These are phyloP conservation scores for Drosophila neonasuta DNA, from an alignment of 2,888 invertebrate species.

Conservation along the genomic window DNA sequence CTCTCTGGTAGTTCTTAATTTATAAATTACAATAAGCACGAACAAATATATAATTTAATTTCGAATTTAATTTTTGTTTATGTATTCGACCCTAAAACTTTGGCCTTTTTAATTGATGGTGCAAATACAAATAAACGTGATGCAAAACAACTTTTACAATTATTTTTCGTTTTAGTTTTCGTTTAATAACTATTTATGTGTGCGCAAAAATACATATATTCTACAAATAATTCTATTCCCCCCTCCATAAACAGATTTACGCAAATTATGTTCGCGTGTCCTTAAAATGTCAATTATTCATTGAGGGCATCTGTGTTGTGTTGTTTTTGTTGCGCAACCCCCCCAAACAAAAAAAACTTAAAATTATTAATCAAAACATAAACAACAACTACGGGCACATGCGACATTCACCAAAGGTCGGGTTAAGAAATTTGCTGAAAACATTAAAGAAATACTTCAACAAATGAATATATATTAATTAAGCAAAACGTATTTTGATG, in stretches of 20 bases:
- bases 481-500: constrained; percentile 55
- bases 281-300: constrained; percentile 72
- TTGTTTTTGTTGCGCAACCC: constrained; percentile 65
- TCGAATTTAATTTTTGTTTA: constrained; percentile 44
- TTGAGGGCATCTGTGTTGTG: constrained; percentile 70
- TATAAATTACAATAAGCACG: constrained; percentile 45
- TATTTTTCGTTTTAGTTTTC: neutral
- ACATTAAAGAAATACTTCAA: constrained; percentile 32
- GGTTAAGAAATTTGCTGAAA: constrained; percentile 57
- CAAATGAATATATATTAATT: constrained; percentile 56
- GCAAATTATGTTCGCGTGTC: constrained; percentile 76
- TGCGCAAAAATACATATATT: constrained; percentile 41
- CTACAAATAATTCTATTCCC: constrained; percentile 49
- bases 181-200: constrained; percentile 40
- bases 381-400: constrained; percentile 75
- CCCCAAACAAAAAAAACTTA: constrained; percentile 44
- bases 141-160: constrained; percentile 5
- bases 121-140: constrained; percentile 45
- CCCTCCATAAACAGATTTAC: constrained; percentile 63
- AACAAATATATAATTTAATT: constrained; percentile 59
- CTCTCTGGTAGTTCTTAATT: constrained; percentile 50
- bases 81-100: constrained; percentile 35
- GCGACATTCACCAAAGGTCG: constrained; percentile 82
- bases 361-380: constrained; percentile 49
- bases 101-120: constrained; percentile 40